Conservation (phyloP, 2,797 vertebrate genomes). For the Botia kubotai region DNA sequence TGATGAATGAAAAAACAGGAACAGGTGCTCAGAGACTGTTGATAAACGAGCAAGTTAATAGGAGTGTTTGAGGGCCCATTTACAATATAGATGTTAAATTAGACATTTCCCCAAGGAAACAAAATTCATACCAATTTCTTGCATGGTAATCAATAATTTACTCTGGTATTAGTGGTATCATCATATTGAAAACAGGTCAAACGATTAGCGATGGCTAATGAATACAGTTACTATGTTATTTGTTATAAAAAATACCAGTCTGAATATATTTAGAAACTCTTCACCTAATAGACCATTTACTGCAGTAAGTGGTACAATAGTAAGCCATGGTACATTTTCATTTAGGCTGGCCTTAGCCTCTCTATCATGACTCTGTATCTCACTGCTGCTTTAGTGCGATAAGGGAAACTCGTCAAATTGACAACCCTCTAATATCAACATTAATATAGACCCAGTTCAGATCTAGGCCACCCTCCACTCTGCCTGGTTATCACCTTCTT, state of each 20-base stretch:
- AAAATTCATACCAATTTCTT: neutral
- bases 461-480: slow-evolving; percentile 7
- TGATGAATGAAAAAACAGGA: neutral
- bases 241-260: neutral
- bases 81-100: neutral
- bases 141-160: neutral
- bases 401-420: slow-evolving; percentile 8
- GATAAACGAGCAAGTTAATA: neutral
- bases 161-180: neutral
- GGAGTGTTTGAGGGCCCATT: neutral
- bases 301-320: neutral
- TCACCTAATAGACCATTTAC: neutral
- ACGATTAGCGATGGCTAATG: too few relatives aligned
- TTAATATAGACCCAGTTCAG: slow-evolving; percentile 28
- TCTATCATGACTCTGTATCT: neutral
- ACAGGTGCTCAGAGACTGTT: neutral
- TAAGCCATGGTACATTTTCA: neutral
- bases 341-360: neutral
- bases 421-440: slow-evolving; percentile 2
- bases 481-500: slow-evolving; percentile 18
- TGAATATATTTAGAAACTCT: neutral
- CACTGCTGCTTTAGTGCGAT: neutral
- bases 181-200: too few relatives aligned
- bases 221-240: neutral
- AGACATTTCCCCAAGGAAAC: neutral